Conservation (phyloP, 2,113 vertebrate species). For the Alligator mississippiensis region DNA sequence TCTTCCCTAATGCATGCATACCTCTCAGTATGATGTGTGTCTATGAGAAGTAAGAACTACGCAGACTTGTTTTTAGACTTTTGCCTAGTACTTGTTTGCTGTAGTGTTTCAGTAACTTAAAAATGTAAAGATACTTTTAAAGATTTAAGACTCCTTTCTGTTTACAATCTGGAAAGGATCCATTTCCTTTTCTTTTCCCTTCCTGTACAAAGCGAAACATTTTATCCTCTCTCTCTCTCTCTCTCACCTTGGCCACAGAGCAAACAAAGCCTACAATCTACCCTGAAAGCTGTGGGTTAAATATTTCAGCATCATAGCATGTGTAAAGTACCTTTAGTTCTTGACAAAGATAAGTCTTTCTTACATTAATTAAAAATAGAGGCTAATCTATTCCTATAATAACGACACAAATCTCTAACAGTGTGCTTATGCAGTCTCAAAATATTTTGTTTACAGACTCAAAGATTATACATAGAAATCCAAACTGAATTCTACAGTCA, state of each 20-base stretch:
- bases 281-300: background rate
- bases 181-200: background rate
- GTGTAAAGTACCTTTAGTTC: background rate
- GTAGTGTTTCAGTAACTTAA: background rate
- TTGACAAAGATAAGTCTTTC: background rate
- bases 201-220: background rate
- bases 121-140: background rate
- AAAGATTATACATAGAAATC: background rate
- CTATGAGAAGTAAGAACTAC: background rate
- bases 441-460: background rate
- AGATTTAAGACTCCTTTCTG: background rate
- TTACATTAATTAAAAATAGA: background rate
- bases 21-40: background rate
- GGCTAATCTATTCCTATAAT: background rate
- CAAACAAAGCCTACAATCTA: background rate
- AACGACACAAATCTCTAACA: background rate
- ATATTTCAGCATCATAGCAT: background rate
- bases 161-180: background rate
- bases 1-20: background rate
- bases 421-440: background rate
- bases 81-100: background rate
- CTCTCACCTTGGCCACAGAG: background rate
- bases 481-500: background rate
- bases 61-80: background rate
- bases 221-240: background rate